A percentile compares a stretch with the other conserved stretches of the same genome.
Evolutionary conservation across 1,140 invertebrate species (phyloP).

Genomic region (Bombus breviceps): DNA sequence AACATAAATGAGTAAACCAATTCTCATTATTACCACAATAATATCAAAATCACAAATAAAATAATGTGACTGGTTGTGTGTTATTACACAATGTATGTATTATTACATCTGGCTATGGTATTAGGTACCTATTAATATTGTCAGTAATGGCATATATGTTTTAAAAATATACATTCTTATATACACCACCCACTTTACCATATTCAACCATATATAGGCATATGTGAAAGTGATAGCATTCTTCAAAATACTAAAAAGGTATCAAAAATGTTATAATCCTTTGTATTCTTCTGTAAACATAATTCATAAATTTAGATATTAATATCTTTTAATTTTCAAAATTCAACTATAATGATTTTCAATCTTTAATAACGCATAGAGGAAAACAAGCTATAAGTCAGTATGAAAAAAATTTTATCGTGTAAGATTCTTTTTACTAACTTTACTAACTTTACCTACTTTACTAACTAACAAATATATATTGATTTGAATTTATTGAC

Average conservation of each 20-base stretch:
- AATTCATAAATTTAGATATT: neutral
- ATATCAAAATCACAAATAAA: slow-evolving; percentile 60
- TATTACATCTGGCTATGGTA: slow-evolving; percentile 36
- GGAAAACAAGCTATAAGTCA: neutral
- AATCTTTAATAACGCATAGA: neutral
- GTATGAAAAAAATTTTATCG: neutral
- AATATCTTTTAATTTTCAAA: neutral
- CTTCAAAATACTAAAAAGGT: slow-evolving; percentile 32
- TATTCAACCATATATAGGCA: slow-evolving; percentile 52
- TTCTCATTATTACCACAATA: slow-evolving; percentile 67
- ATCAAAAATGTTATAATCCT: slow-evolving; percentile 29
- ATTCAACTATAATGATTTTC: neutral
- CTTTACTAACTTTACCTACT: too few species aligned
- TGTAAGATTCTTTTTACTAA: too few species aligned
- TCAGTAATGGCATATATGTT: slow-evolving; percentile 41
- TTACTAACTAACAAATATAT: too few species aligned
- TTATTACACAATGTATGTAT: slow-evolving; percentile 40
- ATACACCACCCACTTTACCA: slow-evolving; percentile 71
- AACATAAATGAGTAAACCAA: slow-evolving; percentile 70
- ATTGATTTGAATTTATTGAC: too few species aligned
- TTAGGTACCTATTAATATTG: slow-evolving; percentile 48
- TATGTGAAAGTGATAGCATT: slow-evolving; percentile 27
- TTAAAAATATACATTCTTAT: slow-evolving; percentile 40
- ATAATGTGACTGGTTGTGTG: slow-evolving; percentile 31
- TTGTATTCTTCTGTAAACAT: slow-evolving; percentile 10